Evolutionary conservation across 2,797 vertebrate species (phyloP).

Genomic region (Manis javanica): DNA sequence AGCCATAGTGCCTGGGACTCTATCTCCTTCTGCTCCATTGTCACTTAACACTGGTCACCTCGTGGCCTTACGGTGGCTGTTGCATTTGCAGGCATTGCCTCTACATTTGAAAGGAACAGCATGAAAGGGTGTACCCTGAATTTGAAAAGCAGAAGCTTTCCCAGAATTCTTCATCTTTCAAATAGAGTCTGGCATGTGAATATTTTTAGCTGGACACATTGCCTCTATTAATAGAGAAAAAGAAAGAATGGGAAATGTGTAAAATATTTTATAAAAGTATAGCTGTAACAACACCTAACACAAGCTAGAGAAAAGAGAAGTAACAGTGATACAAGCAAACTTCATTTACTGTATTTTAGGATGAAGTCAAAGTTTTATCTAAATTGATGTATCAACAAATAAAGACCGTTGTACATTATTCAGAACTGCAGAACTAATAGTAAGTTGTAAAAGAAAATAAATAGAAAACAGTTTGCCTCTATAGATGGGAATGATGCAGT

Average conservation of each 20-base stretch:
- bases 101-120: background rate
- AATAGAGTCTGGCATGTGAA: background rate
- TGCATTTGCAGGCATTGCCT: background rate
- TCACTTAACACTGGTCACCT: background rate
- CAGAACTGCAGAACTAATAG: background rate
- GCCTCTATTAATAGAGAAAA: background rate
- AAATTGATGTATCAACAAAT: background rate
- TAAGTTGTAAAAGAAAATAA: slow-evolving; percentile 13
- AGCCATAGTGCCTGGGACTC: background rate
- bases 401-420: background rate
- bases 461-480: background rate
- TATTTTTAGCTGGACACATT: background rate
- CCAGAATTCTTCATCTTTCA: background rate
- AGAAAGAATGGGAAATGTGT: background rate
- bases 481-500: background rate
- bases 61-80: background rate
- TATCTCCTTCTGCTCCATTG: background rate
- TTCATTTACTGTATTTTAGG: background rate
- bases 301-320: background rate
- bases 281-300: background rate
- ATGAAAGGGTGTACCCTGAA: background rate
- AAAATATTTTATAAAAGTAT: background rate
- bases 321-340: background rate
- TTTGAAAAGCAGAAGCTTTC: background rate
- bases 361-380: background rate